Conservation (phyloP, 2,113 vertebrate genomes). For the Asarcornis scutulata region DNA sequence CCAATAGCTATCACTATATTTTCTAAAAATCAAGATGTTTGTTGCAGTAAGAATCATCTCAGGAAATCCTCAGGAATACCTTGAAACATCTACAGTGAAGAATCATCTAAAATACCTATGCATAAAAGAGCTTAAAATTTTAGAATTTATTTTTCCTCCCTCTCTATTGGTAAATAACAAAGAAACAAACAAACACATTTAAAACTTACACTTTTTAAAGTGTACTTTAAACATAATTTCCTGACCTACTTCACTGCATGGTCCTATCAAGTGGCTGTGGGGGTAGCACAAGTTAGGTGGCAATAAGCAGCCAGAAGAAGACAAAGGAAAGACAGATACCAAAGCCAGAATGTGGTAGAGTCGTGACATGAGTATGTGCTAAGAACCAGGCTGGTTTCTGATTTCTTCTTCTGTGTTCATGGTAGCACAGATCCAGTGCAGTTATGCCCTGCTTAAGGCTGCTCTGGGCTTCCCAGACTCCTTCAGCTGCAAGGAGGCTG, state of each 20-base stretch:
- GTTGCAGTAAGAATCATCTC: neutral
- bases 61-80: neutral
- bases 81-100: neutral
- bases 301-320: neutral
- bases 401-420: neutral
- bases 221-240: neutral
- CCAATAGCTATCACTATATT: neutral
- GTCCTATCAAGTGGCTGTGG: neutral
- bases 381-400: neutral
- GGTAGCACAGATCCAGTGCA: too few species aligned
- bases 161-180: neutral
- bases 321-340: neutral
- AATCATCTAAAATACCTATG: neutral
- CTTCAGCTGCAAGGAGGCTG: neutral
- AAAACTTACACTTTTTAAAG: neutral
- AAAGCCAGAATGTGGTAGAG: neutral
- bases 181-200: neutral
- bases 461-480: neutral
- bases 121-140: neutral
- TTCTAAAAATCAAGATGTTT: neutral
- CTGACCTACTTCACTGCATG: neutral
- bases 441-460: neutral
- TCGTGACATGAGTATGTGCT: fast-evolving
- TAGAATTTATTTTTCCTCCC: neutral
- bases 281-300: neutral